These are phyloP conservation scores for Procambarus clarkii DNA, from an alignment of 1,140 invertebrate genomes.

Conservation along the genomic window DNA sequence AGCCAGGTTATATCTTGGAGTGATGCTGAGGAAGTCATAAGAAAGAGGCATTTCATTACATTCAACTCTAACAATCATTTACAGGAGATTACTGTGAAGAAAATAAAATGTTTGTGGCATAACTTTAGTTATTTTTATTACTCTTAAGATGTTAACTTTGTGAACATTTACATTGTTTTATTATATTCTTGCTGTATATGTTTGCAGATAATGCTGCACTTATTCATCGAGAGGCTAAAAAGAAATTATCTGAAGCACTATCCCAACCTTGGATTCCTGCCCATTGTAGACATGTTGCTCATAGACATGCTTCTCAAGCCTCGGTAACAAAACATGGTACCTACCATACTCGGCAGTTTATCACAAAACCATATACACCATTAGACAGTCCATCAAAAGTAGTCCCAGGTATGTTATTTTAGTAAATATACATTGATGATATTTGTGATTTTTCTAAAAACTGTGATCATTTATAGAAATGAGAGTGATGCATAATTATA, in stretches of 20 bases:
- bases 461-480: too few species aligned
- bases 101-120: too few species aligned
- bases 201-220: background rate
- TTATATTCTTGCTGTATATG: background rate
- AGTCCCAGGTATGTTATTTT: background rate
- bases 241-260: background rate
- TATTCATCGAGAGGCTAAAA: background rate
- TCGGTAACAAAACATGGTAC: background rate
- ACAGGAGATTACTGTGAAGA: too few species aligned
- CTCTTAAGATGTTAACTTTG: too few species aligned
- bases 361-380: background rate
- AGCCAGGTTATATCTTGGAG: too few species aligned
- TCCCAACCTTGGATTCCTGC: background rate
- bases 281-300: background rate
- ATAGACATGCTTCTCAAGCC: background rate
- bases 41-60: too few species aligned
- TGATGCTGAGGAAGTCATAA: too few species aligned
- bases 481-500: too few species aligned
- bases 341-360: background rate
- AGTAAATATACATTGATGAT: background rate
- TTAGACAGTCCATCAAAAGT: background rate
- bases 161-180: too few species aligned
- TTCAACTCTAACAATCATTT: too few species aligned
- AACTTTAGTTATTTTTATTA: too few species aligned
- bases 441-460: background rate